Base-by-base conservation (phyloP, 53 echinoderm and acorn worm species). In the Mesocentrotus franciscanus region DNA sequence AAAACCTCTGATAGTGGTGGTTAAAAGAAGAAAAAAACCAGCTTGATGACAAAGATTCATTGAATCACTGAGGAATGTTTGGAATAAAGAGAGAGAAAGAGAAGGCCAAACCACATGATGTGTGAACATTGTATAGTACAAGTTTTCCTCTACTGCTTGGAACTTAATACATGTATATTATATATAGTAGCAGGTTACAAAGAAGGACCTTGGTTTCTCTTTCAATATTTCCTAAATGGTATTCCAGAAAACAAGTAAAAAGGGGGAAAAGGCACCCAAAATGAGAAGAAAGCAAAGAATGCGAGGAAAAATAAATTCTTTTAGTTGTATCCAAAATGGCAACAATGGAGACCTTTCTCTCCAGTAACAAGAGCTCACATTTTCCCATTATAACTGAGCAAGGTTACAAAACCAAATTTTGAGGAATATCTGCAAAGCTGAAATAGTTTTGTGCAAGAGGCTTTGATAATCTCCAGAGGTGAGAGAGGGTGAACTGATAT, bases 341-440 rank as follows among this genome's bases (percentile, higher is more conserved):
- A 87, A 87, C 87, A 87, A 87, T 87, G 58, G 87, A 55, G n/a
- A 27, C 7, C 87, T 59, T 57, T 87, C 87, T 87, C 87, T 87
- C 27, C 58, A 10, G n/a, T 12, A 26, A 87, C 87, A 87, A 87
- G 58, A 57, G 87, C 27, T 1, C 87, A 87, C 87, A 87, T 87
- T 87, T 87, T 87, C 33, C 58, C n/a, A 57, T 87, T 58, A 87
- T 56, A 13, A 10, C 26, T 12, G 1, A 12, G 85, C 58, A 85
- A 85, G 87, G 87, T 87, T 87, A 20, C 58, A 87, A 87, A 87
- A 87, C 87, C 58, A 87, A 87, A 87, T 57, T 87, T 55, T 9
- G 87, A 58, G 8, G 55, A 87, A 87, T 87, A 87, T 87, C 87
- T 87, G 87, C 27, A 87, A 57, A 58, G 87, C 42, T 18, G 87